Base-by-base conservation (phyloP, 2,888 invertebrate species). In the Arrhopalites spinosus region DNA sequence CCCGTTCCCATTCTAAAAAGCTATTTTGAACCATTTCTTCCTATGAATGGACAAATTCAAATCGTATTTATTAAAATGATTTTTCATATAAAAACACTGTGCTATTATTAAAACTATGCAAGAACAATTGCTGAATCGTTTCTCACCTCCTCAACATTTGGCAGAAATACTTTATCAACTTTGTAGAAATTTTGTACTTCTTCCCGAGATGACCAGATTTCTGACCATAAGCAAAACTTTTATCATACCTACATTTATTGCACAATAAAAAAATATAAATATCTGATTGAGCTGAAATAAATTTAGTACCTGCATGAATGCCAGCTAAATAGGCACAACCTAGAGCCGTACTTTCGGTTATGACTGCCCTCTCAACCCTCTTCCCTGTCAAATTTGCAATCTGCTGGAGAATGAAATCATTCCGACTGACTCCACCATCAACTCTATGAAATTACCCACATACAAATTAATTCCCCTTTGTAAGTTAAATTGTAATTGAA, bases 401-500 rank as follows among this genome's bases (percentile, higher is more conserved):
- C 76, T 94, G 86, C 85, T 97, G 96, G 82, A 94, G 91, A 61
- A 98, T 88, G 84, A 98, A 98, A 86, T 96, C 91, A 85, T 96
- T 98, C 79, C 90, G 91, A 0, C 96, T 92, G n/a, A 98, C 96
- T n/a, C 98, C 98, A 1, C 98, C 98, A 86, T 97, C 95, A 77
- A 95, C 89, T 84, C 97, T 96, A 87, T 87, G 66, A 20, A 79
- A 73, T 79, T 78, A 79, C 79, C 75, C 79, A n/a, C 53, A 47
- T 17, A 29, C n/a, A n/a, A n/a, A n/a, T n/a, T n/a, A n/a, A n/a
- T n/a, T n/a, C n/a, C n/a, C n/a, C 20, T 47, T 30, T 8, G 45
- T 8, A 50, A 27, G 17, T 56, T n/a, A 59, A 15, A 20, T 70
- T 70, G n/a, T n/a, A n/a, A n/a, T 36, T 36, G 36, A 3, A 36